A percentile compares a stretch with the other conserved stretches of the same genome.
These are phyloP conservation scores for Hippolais icterina DNA, from an alignment of 2,113 vertebrate species.

Conservation along the genomic window DNA sequence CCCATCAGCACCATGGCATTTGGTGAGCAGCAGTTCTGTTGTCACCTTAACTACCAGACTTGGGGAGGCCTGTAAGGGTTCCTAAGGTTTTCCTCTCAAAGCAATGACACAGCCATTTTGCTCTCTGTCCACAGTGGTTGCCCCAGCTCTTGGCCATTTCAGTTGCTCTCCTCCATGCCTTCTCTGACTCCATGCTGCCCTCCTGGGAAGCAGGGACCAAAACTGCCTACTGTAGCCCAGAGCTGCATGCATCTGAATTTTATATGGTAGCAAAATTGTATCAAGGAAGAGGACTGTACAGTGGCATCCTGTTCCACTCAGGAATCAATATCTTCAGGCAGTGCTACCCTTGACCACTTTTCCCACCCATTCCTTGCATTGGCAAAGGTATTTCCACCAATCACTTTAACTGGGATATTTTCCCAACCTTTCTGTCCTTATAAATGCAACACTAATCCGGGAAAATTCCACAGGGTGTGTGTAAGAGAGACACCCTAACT, in stretches of 20 bases:
- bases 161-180: neutral
- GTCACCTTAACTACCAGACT: neutral
- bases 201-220: neutral
- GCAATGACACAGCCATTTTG: neutral
- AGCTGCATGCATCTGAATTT: neutral
- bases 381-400: conserved; percentile 6
- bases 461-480: neutral
- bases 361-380: neutral
- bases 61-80: neutral
- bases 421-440: neutral
- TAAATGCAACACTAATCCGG: neutral
- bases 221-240: neutral
- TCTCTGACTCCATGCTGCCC: neutral
- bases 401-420: conserved; percentile 29
- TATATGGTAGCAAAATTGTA: neutral
- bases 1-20: neutral
- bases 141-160: neutral
- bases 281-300: neutral
- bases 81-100: neutral
- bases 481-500: neutral
- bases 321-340: neutral
- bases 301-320: neutral
- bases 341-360: neutral
- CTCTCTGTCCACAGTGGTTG: neutral
- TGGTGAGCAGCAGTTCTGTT: neutral